Percentiles rank a stretch among this genome's conserved stretches.
phyloP scores from a whole-genome alignment of 37 sponge, comb jelly and placozoan species.

The Spongia lamella region DNA sequence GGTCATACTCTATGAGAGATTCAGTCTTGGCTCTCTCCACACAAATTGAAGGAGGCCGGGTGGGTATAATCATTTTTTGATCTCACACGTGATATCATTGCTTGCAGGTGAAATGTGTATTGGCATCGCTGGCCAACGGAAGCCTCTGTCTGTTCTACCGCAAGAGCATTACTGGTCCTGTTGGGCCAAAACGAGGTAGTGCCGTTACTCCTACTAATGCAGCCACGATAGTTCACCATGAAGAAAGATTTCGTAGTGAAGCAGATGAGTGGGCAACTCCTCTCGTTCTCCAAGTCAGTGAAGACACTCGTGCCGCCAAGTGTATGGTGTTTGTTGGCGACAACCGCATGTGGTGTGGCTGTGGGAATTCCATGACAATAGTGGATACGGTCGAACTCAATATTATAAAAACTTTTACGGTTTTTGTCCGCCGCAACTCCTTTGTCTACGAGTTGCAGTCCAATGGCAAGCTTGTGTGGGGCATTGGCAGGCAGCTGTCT shows the following conservation, averaged over 20 bases:
- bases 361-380: slow-evolving; percentile 71
- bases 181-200: slow-evolving; percentile 28
- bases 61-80: slow-evolving; percentile 4
- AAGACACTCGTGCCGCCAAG: slow-evolving; percentile 51
- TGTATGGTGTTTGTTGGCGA: slow-evolving; percentile 68
- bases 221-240: slow-evolving; percentile 44
- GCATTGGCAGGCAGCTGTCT: slow-evolving; percentile 74
- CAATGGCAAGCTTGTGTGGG: slow-evolving; percentile 70
- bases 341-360: slow-evolving; percentile 80
- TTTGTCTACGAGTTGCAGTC: slow-evolving; percentile 79
- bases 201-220: slow-evolving; percentile 51
- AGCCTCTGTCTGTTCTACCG: slow-evolving; percentile 69
- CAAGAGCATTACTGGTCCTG: slow-evolving; percentile 44
- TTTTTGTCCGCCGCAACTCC: slow-evolving; percentile 60
- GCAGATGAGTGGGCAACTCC: slow-evolving; percentile 80
- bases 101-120: slow-evolving; percentile 75
- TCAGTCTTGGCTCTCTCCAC: slow-evolving; percentile 68
- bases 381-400: slow-evolving; percentile 62
- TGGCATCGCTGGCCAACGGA: slow-evolving; percentile 81
- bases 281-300: slow-evolving; percentile 53
- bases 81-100: neutral
- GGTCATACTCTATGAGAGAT: slow-evolving; percentile 74
- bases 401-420: slow-evolving; percentile 44
- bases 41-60: slow-evolving; percentile 70
- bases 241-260: slow-evolving; percentile 53